Percentiles rank a stretch among this genome's conserved stretches.
phyloP scores from a whole-genome alignment of 1,140 invertebrate species.

The Mercenaria mercenaria region DNA sequence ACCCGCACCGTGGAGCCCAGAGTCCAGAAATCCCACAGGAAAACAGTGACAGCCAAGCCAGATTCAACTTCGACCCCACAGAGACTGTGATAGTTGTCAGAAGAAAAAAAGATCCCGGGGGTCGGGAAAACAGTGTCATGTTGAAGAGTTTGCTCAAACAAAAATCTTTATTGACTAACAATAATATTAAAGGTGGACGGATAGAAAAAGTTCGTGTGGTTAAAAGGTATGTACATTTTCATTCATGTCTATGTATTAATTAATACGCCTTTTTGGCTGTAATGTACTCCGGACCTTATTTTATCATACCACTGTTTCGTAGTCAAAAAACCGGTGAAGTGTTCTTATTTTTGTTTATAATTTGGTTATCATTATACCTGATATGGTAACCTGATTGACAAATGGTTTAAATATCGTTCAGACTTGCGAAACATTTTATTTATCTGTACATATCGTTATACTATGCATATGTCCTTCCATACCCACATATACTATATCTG shows the following conservation, averaged over 20 bases:
- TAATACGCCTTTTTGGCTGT: neutral
- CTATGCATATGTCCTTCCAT: neutral
- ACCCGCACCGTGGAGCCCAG: slow-evolving; percentile 3
- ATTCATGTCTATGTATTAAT: slow-evolving; percentile 16
- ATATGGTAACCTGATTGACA: neutral
- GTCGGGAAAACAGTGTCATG: slow-evolving; percentile 52
- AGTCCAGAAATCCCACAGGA: slow-evolving; percentile 54
- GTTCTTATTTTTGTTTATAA: neutral
- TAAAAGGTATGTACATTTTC: slow-evolving; percentile 57
- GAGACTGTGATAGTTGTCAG: slow-evolving; percentile 64
- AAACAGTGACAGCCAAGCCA: slow-evolving; percentile 30
- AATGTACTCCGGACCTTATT: neutral
- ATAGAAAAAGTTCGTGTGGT: slow-evolving; percentile 59
- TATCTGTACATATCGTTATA: neutral
- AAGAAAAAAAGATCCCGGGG: slow-evolving; percentile 33
- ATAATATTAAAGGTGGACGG: slow-evolving; percentile 32
- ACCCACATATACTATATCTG: neutral
- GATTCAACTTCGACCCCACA: slow-evolving; percentile 51
- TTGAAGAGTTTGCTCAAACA: slow-evolving; percentile 67
- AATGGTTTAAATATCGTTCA: neutral
- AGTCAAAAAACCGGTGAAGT: neutral
- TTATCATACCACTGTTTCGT: neutral
- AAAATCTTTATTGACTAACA: slow-evolving; percentile 42
- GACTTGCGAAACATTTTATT: neutral
- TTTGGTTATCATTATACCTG: neutral